phyloP scores from a whole-genome alignment of 2,797 vertebrate species.

The Hylomyscus alleni region DNA sequence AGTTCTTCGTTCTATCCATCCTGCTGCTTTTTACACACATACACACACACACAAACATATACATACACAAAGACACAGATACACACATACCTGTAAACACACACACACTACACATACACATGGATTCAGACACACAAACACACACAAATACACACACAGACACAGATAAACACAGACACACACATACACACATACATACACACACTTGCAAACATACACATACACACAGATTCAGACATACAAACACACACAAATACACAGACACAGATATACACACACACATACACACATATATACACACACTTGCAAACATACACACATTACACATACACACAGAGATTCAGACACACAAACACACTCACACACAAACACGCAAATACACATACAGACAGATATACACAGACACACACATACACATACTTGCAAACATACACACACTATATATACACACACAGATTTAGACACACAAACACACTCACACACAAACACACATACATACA shows the following conservation, averaged over 20 bases:
- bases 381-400: neutral
- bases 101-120: neutral
- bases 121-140: too few relatives aligned
- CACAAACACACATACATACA: neutral
- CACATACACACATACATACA: neutral
- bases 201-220: neutral
- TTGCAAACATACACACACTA: too few relatives aligned
- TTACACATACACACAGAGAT: neutral
- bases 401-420: too few relatives aligned
- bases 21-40: neutral
- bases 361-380: neutral
- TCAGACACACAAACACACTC: neutral
- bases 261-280: neutral
- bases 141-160: neutral
- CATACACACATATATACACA: neutral
- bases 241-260: neutral
- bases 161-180: neutral
- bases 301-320: neutral
- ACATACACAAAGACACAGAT: neutral
- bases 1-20: neutral
- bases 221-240: neutral
- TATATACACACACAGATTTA: too few relatives aligned
- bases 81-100: neutral
- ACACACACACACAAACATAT: neutral
- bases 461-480: neutral